phyloP scores from a whole-genome alignment of 2,797 vertebrate species.

The Centropyge bicolor region DNA sequence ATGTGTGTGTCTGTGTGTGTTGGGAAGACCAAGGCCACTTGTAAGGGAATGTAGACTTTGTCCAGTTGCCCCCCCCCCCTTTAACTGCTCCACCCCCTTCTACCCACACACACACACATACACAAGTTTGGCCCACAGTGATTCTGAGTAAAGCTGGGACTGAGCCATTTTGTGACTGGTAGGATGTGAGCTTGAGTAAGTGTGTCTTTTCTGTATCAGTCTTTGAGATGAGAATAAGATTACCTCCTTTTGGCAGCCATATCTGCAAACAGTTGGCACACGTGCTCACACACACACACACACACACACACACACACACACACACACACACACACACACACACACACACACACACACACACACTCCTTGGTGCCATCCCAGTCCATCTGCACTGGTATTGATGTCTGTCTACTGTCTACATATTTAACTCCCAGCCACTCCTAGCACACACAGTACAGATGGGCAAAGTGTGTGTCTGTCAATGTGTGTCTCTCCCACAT shows the following conservation, averaged over 20 bases:
- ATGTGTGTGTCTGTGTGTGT: constrained; percentile 45
- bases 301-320: constrained; percentile 45
- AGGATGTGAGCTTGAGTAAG: constrained; percentile 45
- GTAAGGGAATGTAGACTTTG: constrained; percentile 87
- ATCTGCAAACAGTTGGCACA: constrained; percentile 35
- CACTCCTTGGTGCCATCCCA: constrained; percentile 63
- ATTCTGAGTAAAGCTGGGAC: constrained; percentile 59
- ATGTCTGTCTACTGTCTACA: constrained; percentile 65
- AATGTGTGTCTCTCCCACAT: constrained; percentile 38
- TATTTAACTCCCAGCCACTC: constrained; percentile 51
- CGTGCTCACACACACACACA: constrained; percentile 37
- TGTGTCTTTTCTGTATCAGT: constrained; percentile 61
- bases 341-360: constrained; percentile 38
- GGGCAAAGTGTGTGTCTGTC: constrained; percentile 26
- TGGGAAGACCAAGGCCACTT: constrained; percentile 82
- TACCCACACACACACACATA: constrained; percentile 45
- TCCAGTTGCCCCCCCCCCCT: constrained; percentile 73
- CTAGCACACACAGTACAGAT: constrained; percentile 53
- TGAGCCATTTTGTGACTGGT: constrained; percentile 72
- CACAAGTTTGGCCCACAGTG: constrained; percentile 49
- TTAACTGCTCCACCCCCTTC: constrained; percentile 64
- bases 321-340: constrained; percentile 39
- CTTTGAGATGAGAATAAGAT: constrained; percentile 63
- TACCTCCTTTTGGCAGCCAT: constrained; percentile 57
- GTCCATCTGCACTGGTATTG: constrained; percentile 69